Evolutionary conservation across 2,797 vertebrate genomes (phyloP).

Genomic region (Urocyon cinereoargenteus): DNA sequence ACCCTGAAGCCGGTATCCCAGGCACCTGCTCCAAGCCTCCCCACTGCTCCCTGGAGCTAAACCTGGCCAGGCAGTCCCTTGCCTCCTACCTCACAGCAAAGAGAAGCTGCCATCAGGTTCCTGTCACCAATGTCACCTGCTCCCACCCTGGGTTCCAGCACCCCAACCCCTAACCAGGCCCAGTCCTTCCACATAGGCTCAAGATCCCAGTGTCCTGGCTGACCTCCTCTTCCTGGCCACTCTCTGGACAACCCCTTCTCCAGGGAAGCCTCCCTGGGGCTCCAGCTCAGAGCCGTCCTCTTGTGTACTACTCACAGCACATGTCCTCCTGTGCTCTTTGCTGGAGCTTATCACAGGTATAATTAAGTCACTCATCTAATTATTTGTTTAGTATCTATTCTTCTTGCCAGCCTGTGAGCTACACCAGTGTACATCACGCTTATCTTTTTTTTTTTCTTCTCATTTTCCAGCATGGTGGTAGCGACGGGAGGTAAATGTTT

Average conservation of each 20-base stretch:
- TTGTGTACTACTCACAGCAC: not conserved
- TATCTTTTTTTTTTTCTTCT: not conserved
- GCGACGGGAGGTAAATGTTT: rapidly evolving
- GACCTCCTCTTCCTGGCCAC: not conserved
- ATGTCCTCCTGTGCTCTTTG: not conserved
- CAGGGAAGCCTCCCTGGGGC: not conserved
- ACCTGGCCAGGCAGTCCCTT: not conserved
- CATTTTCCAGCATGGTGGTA: rapidly evolving
- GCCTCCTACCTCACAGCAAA: not conserved
- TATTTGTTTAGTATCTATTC: not conserved
- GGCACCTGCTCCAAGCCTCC: not conserved
- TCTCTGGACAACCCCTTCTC: not conserved
- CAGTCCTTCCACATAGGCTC: not conserved
- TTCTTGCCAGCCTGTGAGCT: not conserved
- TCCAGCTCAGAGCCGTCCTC: not conserved
- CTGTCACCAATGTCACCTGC: not conserved
- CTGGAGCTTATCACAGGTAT: not conserved
- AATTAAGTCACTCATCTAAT: not conserved
- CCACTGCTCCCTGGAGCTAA: not conserved
- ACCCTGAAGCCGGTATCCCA: not conserved
- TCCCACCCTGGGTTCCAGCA: too few species aligned
- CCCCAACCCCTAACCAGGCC: not conserved
- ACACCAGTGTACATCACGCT: too few species aligned
- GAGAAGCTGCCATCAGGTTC: not conserved
- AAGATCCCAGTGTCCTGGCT: too few species aligned